phyloP scores from a whole-genome alignment of 2,113 vertebrate species.

The Collichthys lucidus region DNA sequence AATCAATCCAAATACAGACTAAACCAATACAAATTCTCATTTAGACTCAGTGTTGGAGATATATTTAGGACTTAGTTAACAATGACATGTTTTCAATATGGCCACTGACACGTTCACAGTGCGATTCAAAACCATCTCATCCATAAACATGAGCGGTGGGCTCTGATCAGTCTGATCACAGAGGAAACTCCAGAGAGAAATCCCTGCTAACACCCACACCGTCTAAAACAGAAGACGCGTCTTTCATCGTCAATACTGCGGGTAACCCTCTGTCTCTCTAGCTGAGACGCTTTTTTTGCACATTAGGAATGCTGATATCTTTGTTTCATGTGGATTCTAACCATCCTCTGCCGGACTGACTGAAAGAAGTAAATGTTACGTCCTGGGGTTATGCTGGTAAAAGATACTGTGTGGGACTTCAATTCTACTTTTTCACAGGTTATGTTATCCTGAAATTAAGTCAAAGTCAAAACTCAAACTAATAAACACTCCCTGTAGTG shows the following conservation, averaged over 20 bases:
- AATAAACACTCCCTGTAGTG: too few relatives aligned
- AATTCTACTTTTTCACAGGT: too few relatives aligned
- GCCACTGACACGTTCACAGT: constrained; percentile 37
- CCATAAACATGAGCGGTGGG: constrained; percentile 56
- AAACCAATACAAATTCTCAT: not conserved
- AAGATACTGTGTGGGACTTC: too few relatives aligned
- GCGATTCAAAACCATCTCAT: constrained; percentile 54
- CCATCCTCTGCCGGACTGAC: not conserved
- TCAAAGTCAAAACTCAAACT: too few relatives aligned
- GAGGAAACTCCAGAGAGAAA: constrained; percentile 56
- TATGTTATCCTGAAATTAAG: too few relatives aligned
- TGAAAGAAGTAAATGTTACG: not conserved
- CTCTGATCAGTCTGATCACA: constrained; percentile 65
- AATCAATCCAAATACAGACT: not conserved
- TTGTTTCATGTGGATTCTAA: not conserved
- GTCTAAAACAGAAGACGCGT: constrained; percentile 41
- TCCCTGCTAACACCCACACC: constrained; percentile 51
- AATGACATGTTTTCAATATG: constrained; percentile 36
- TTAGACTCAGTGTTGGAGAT: not conserved
- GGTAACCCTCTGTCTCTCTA: constrained; percentile 31
- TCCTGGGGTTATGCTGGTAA: not conserved
- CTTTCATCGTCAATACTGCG: constrained; percentile 43
- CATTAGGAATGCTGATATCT: constrained; percentile 5
- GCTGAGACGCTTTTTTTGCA: constrained; percentile 30
- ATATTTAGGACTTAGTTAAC: constrained; percentile 4